Evolutionary conservation across 2,888 invertebrate species (phyloP).

Genomic region (Cerastoderma edule): DNA sequence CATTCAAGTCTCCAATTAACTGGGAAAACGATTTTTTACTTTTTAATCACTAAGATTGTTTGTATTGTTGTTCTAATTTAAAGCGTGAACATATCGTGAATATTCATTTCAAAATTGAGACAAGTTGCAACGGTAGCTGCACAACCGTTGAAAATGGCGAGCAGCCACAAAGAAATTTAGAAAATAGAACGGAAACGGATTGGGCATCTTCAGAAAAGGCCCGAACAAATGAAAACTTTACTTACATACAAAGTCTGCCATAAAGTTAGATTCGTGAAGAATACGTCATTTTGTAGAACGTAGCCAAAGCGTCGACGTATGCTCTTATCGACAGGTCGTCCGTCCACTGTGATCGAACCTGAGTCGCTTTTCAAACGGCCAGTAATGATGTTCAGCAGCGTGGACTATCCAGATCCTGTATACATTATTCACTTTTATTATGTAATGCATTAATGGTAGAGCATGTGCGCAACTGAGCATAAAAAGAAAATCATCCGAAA

Average conservation of each 20-base stretch:
- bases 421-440: background rate
- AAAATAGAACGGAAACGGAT: too few species aligned
- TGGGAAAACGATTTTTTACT: too few species aligned
- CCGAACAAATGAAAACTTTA: background rate
- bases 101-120: too few species aligned
- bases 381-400: constrained; percentile 90
- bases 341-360: constrained; percentile 88
- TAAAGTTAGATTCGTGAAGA: constrained; percentile 91
- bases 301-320: constrained; percentile 91
- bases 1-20: too few species aligned
- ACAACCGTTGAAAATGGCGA: too few species aligned
- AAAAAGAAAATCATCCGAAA: background rate
- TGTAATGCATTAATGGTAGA: background rate
- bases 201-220: background rate
- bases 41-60: too few species aligned
- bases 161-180: too few species aligned
- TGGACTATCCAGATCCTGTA: constrained; percentile 90
- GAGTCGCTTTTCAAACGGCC: constrained; percentile 87
- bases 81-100: too few species aligned
- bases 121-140: too few species aligned
- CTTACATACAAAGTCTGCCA: constrained; percentile 90
- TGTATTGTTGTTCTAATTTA: too few species aligned
- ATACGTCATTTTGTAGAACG: constrained; percentile 92
- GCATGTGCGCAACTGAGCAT: background rate
- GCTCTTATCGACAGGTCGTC: constrained; percentile 88